Conservation (phyloP, 2,888 invertebrate species). For the Rhogogaster chlorosoma region DNA sequence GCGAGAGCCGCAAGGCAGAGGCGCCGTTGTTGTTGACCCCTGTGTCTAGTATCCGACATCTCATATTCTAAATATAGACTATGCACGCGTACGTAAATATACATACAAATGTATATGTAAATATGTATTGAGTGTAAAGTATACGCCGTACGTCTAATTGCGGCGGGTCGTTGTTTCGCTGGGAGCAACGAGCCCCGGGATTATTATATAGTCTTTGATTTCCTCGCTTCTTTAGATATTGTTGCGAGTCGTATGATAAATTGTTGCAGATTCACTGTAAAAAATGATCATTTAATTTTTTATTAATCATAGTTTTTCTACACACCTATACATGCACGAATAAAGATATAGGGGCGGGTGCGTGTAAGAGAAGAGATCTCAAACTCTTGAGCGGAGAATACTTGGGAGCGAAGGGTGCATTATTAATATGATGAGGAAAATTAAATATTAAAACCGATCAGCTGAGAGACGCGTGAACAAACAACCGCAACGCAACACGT, state of each 20-base stretch:
- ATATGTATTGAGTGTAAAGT: slow-evolving; percentile 2
- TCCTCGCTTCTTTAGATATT: neutral
- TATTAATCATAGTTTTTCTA: too few relatives aligned
- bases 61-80: slow-evolving; percentile 41
- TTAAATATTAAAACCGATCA: slow-evolving; percentile 1
- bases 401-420: neutral
- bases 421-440: neutral
- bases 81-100: slow-evolving; percentile 16
- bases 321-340: too few relatives aligned
- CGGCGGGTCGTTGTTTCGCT: slow-evolving; percentile 44
- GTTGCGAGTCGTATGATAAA: neutral
- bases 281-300: neutral
- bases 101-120: neutral
- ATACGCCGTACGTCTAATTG: slow-evolving; percentile 10
- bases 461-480: slow-evolving; percentile 29
- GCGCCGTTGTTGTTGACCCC: slow-evolving; percentile 46
- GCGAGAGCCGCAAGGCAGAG: neutral
- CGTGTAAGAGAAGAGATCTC: too few relatives aligned
- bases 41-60: slow-evolving; percentile 47
- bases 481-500: slow-evolving; percentile 4
- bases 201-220: neutral
- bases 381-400: too few relatives aligned
- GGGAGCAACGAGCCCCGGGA: slow-evolving; percentile 33
- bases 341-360: too few relatives aligned
- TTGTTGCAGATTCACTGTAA: neutral